These are phyloP conservation scores for Mormyrus hasselquistii DNA, from an alignment of 2,797 vertebrate genomes.

Conservation along the genomic window DNA sequence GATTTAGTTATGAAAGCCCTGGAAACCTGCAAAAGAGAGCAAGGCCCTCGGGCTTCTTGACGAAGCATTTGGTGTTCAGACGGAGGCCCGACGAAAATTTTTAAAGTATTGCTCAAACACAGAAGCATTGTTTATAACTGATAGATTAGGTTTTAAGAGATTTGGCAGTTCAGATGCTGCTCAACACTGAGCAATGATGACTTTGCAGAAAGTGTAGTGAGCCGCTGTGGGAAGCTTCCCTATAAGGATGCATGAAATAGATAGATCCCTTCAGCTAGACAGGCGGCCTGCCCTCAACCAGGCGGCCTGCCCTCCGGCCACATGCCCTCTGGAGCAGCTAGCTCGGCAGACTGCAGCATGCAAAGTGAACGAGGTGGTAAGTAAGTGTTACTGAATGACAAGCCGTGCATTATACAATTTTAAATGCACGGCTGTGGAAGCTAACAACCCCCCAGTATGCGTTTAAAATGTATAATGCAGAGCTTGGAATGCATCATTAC, in stretches of 20 bases:
- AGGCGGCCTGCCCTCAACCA: conserved; percentile 32
- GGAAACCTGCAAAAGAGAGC: conserved; percentile 23
- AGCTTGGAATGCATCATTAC: neutral
- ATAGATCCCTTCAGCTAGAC: conserved; percentile 37
- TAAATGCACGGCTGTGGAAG: neutral
- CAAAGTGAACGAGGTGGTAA: neutral
- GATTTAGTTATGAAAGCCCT: conserved; percentile 38
- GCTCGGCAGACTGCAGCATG: neutral
- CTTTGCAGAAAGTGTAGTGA: conserved; percentile 45
- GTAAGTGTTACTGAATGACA: neutral
- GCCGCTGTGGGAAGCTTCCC: conserved; percentile 24
- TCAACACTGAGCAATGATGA: conserved; percentile 40
- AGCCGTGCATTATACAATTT: neutral
- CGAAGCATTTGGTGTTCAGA: conserved; percentile 7
- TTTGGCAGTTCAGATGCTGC: conserved; percentile 25
- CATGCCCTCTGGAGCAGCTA: conserved; percentile 30
- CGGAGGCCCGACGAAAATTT: conserved; percentile 11
- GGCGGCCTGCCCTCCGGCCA: no score
- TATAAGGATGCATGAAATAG: conserved; percentile 20
- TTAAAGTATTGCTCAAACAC: conserved; percentile 25
- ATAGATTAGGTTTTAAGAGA: conserved; percentile 24
- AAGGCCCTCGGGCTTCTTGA: conserved; percentile 25
- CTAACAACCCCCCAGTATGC: neutral
- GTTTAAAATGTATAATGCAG: neutral
- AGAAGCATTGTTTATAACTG: conserved; percentile 25